Conservation (phyloP, 2,113 vertebrate genomes). For the Balaeniceps rex region DNA sequence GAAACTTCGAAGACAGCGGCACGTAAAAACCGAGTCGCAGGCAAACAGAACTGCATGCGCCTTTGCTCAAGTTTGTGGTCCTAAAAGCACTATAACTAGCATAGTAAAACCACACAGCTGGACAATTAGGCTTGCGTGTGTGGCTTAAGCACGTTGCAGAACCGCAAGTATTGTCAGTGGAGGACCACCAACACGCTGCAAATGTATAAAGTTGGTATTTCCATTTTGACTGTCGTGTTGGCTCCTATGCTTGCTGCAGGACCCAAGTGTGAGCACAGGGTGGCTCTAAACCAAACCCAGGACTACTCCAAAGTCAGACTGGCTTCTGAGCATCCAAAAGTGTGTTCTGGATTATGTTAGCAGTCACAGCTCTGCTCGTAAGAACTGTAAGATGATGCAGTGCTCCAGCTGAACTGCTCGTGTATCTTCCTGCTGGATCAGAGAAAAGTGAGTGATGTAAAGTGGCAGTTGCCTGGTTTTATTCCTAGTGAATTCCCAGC, state of each 20-base stretch:
- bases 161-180: rapidly evolving
- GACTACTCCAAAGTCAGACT: neutral
- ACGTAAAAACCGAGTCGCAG: neutral
- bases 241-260: neutral
- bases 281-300: neutral
- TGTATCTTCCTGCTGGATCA: neutral
- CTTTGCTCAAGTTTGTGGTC: neutral
- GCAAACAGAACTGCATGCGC: neutral
- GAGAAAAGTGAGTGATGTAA: neutral
- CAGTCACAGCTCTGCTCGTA: neutral
- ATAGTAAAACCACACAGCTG: neutral
- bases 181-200: neutral
- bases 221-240: rapidly evolving
- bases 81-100: neutral
- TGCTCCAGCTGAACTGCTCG: neutral
- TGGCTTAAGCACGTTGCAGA: neutral
- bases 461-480: neutral
- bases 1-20: neutral
- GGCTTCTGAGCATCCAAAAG: neutral
- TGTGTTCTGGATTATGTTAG: neutral
- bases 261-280: neutral
- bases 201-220: neutral
- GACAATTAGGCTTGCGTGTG: neutral
- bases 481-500: neutral
- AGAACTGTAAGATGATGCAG: neutral